Evolutionary conservation across 1,140 invertebrate species (phyloP).

Genomic region (Anagrus nilaparvatae): DNA sequence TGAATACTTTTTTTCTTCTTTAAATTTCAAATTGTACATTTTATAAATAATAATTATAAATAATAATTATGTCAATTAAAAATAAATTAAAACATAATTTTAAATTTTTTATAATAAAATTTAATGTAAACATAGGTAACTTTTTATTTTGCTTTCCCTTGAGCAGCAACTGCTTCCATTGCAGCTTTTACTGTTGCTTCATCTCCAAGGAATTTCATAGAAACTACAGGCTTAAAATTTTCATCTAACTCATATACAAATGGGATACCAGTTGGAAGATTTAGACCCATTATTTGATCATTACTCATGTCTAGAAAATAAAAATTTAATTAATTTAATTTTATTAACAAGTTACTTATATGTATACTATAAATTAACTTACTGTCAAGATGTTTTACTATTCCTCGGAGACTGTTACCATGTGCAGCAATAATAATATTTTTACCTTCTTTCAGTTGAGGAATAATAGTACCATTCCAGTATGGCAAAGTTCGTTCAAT

Average conservation of each 20-base stretch:
- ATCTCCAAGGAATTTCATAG: constrained; percentile 88
- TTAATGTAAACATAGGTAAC: neutral
- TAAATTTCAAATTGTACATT: too few species aligned
- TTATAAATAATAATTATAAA: too few species aligned
- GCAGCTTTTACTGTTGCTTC: constrained; percentile 91
- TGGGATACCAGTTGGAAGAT: constrained; percentile 92
- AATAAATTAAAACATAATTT: too few species aligned
- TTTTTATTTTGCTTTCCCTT: constrained; percentile 83
- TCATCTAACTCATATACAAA: constrained; percentile 91
- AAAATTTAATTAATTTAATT: constrained; percentile 11
- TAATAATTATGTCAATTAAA: too few species aligned
- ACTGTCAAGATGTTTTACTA: constrained; percentile 92
- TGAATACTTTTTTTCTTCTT: too few species aligned
- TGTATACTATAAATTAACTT: constrained; percentile 33
- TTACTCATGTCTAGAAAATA: constrained; percentile 64
- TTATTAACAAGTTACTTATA: too few species aligned
- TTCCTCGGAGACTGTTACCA: constrained; percentile 88
- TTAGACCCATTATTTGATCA: constrained; percentile 81
- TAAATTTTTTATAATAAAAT: too few species aligned
- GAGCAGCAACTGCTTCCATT: constrained; percentile 84
- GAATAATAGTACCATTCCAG: constrained; percentile 93
- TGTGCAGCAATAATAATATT: constrained; percentile 88
- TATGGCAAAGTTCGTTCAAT: constrained; percentile 83
- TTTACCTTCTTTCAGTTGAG: constrained; percentile 81
- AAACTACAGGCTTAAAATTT: constrained; percentile 79